A percentile compares a stretch with the other conserved stretches of the same genome.
Evolutionary conservation across 1,140 invertebrate genomes (phyloP).

Genomic region (Drosophila bipectinata): DNA sequence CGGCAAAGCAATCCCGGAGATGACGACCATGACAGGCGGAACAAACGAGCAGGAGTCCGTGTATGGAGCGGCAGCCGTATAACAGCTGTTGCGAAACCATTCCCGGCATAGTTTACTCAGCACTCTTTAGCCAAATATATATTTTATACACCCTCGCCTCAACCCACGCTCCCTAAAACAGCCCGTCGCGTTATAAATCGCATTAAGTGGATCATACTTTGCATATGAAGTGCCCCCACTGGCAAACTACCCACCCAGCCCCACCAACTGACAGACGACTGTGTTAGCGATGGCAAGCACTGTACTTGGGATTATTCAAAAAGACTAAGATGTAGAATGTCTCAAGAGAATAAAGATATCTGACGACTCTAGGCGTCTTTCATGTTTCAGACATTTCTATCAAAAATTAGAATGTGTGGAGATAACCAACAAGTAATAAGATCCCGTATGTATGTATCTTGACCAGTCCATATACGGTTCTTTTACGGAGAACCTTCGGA

Average conservation of each 20-base stretch:
- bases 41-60: constrained; percentile 65
- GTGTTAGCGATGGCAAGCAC: not conserved
- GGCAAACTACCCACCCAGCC: constrained; percentile 3
- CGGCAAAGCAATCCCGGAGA: constrained; percentile 38
- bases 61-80: constrained; percentile 43
- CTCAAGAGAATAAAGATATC: no score
- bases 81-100: constrained; percentile 34
- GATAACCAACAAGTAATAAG: no score
- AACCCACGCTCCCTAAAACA: not conserved
- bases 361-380: no score
- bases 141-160: constrained; percentile 36
- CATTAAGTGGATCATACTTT: constrained; percentile 81
- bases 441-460: no score
- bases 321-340: not conserved
- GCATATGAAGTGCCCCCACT: constrained; percentile 70
- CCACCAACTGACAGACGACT: not conserved
- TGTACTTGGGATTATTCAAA: not conserved
- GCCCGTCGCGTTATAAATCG: constrained; percentile 71
- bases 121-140: constrained; percentile 59
- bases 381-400: no score
- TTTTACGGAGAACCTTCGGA: no score
- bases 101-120: constrained; percentile 48
- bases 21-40: constrained; percentile 70
- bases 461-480: no score
- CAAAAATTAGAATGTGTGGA: no score